Conservation (phyloP, 2,113 vertebrate species). For the Trachemys scripta region DNA sequence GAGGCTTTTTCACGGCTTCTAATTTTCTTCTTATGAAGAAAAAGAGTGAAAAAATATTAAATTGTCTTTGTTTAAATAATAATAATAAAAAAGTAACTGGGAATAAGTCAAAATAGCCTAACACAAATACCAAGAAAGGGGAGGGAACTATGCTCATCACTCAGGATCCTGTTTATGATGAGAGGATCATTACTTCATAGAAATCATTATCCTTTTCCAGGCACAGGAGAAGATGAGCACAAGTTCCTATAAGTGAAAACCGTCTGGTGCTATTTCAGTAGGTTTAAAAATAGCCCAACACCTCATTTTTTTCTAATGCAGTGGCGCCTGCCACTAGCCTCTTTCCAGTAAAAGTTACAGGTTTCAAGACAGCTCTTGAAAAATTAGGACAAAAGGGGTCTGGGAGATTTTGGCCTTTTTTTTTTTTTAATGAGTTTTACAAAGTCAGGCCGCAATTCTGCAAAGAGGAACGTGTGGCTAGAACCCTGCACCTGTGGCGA, state of each 20-base stretch:
- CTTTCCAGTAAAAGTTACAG: constrained; percentile 31
- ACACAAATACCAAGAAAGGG: constrained; percentile 30
- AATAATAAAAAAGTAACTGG: not conserved
- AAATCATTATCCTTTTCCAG: constrained; percentile 72
- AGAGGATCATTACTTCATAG: constrained; percentile 64
- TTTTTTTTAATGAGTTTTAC: not conserved
- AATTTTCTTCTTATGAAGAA: constrained; percentile 69
- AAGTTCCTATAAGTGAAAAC: constrained; percentile 74
- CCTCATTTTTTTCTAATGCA: constrained; percentile 69
- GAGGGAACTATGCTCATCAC: constrained; percentile 30
- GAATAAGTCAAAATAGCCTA: constrained; percentile 19
- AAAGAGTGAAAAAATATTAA: not conserved
- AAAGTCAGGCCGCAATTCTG: not conserved
- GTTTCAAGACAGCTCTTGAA: not conserved
- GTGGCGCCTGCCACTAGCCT: not conserved
- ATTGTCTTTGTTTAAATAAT: constrained; percentile 33
- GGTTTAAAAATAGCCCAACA: constrained; percentile 74
- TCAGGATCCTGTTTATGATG: constrained; percentile 50
- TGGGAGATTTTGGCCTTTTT: not conserved
- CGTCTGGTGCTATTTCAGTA: constrained; percentile 68
- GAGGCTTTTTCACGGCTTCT: constrained; percentile 57
- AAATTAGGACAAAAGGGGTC: not conserved
- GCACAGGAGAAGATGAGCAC: constrained; percentile 55
- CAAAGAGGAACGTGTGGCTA: not conserved
- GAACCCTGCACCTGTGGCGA: fast-evolving